Evolutionary conservation across 37 sponge, comb jelly and placozoan genomes (phyloP).

Genomic region (Spongilla lacustris): DNA sequence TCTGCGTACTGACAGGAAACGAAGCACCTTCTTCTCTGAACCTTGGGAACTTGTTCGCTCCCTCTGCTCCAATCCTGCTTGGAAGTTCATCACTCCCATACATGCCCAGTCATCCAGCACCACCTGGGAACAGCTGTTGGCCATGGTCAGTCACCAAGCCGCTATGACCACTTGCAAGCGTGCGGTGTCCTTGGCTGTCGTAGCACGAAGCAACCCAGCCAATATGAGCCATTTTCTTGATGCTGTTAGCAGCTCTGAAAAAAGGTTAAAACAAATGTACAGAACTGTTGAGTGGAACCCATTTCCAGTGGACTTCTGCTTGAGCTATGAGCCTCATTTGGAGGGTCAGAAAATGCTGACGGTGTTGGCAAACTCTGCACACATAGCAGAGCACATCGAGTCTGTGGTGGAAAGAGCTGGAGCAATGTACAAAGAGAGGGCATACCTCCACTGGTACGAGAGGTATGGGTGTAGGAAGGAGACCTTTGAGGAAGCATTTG

Average conservation of each 20-base stretch:
- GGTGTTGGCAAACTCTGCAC: slow-evolving; percentile 45
- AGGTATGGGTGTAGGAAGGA: slow-evolving; percentile 60
- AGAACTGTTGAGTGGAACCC: slow-evolving; percentile 76
- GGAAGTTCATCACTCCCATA: slow-evolving; percentile 59
- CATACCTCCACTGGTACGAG: slow-evolving; percentile 89
- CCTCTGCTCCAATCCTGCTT: slow-evolving; percentile 42
- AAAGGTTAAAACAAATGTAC: slow-evolving; percentile 35
- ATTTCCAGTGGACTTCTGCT: slow-evolving; percentile 69
- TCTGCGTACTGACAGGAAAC: background rate
- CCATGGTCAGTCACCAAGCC: background rate
- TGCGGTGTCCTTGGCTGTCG: slow-evolving; percentile 5
- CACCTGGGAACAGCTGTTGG: slow-evolving; percentile 44
- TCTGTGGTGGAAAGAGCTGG: slow-evolving; percentile 38
- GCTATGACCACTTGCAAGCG: background rate
- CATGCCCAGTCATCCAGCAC: slow-evolving; percentile 17
- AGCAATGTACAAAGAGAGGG: slow-evolving; percentile 48
- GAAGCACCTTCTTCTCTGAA: slow-evolving; percentile 6
- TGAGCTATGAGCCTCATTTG: slow-evolving; percentile 35
- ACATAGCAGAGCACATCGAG: slow-evolving; percentile 31
- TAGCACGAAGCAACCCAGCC: slow-evolving; percentile 21
- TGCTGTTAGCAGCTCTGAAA: slow-evolving; percentile 8
- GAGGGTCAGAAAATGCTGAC: slow-evolving; percentile 40
- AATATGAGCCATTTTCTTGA: slow-evolving; percentile 5
- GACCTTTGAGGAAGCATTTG: slow-evolving; percentile 63
- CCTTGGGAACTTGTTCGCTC: slow-evolving; percentile 70